These are phyloP conservation scores for Eucera pruinosa DNA, from an alignment of 2,888 invertebrate species.

Conservation along the genomic window DNA sequence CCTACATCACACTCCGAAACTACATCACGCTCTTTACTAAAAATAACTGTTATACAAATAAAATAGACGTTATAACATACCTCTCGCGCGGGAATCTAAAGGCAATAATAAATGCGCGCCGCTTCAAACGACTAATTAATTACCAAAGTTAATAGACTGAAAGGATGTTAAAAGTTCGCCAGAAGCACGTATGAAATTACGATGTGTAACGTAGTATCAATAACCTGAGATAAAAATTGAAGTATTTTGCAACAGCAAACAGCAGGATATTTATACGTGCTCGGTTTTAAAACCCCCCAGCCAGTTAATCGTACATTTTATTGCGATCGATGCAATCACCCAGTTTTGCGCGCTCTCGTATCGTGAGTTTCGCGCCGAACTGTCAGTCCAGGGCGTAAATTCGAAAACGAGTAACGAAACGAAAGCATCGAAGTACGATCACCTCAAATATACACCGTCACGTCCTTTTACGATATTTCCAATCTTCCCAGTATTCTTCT, in stretches of 20 bases:
- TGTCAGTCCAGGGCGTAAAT: slow-evolving; percentile 1
- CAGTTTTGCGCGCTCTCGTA: not conserved
- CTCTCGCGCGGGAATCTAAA: too few species aligned
- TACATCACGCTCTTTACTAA: too few species aligned
- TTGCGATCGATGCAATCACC: not conserved
- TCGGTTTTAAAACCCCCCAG: not conserved
- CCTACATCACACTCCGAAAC: not conserved
- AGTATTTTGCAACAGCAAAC: not conserved
- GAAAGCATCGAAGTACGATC: not conserved
- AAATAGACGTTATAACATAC: too few species aligned
- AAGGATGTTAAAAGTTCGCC: too few species aligned
- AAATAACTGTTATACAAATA: too few species aligned
- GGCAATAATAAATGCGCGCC: too few species aligned
- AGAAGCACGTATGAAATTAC: not conserved
- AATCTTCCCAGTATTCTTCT: not conserved
- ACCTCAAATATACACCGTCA: not conserved
- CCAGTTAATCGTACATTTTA: slow-evolving; percentile 8
- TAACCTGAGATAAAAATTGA: not conserved
- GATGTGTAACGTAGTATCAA: too few species aligned
- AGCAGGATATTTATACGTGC: slow-evolving; percentile 1
- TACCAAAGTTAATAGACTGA: not conserved
- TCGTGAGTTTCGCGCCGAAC: not conserved
- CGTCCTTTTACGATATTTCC: not conserved
- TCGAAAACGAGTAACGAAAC: not conserved
- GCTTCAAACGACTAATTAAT: not conserved